Evolutionary conservation across 2,888 invertebrate genomes (phyloP).

Genomic region (Mesorhabditis spiculigera): DNA sequence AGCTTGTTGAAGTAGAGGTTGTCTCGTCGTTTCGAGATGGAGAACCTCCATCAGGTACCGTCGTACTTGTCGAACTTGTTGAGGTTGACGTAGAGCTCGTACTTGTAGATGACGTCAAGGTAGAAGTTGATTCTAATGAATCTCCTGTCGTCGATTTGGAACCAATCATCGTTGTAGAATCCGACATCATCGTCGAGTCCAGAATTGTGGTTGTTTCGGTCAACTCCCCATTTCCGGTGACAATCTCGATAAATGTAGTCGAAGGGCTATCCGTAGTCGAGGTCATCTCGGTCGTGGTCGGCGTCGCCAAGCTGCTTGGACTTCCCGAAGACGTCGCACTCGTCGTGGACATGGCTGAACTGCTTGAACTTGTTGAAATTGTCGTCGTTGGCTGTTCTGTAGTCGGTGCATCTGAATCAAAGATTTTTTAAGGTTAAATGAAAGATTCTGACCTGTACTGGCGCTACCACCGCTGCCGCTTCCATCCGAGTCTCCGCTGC

Average conservation of each 20-base stretch:
- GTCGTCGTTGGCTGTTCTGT: not conserved
- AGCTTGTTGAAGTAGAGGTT: too few species aligned
- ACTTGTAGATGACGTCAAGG: too few species aligned
- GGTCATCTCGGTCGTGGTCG: not conserved
- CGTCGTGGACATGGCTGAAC: not conserved
- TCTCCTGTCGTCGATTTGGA: not conserved
- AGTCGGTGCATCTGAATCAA: too few species aligned
- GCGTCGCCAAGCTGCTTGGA: not conserved
- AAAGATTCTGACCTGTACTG: too few species aligned
- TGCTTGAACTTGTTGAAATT: not conserved
- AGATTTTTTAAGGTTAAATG: too few species aligned
- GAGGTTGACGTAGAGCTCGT: not conserved
- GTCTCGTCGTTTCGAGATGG: too few species aligned
- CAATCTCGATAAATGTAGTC: not conserved
- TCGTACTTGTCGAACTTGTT: not conserved
- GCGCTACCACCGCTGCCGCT: too few species aligned
- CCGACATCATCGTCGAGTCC: too few species aligned
- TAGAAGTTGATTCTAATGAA: too few species aligned
- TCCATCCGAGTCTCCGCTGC: too few species aligned
- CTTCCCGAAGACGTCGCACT: not conserved
- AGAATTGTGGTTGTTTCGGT: too few species aligned
- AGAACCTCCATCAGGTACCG: not conserved
- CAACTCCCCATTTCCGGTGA: not conserved
- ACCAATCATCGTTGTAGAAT: not conserved
- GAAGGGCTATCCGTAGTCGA: not conserved